Evolutionary conservation across 2,797 vertebrate genomes (phyloP), one percentile per base, ranked within the genome.

Genomic region (Hapalemur alaotrensis): DNA sequence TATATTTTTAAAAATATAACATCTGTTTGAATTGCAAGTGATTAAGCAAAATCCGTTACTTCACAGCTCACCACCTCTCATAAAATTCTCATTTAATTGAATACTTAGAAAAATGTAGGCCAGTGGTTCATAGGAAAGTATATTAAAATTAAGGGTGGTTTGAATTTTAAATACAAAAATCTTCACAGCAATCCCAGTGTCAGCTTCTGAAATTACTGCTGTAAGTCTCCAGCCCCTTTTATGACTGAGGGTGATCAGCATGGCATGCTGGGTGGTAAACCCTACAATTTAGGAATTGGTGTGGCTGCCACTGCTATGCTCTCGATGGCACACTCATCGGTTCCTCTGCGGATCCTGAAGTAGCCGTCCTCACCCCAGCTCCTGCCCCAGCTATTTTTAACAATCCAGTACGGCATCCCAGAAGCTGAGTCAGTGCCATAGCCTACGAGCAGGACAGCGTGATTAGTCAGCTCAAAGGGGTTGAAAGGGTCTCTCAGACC

Each of bases 371-470:
- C 99, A 0, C 99, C 99, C 99, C 99, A 99, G 0, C 1, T 0
- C 0, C 65, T 43, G 48, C 99, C 99, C 99, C 99, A 99, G 98
- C 99, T 99, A 98, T 99, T 99, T 98, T 99, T 99, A 54, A 99
- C 99, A 35, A 99, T 99, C 99, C 99, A 99, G 97, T 98, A 99
- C 76, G 99, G 99, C 97, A 99, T 97, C 0, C 99, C 99, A 0
- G 98, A 99, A 94, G 48, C 48, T 7, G 98, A 97, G 76, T 99
- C 99, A 23, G 70, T 98, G 72, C 99, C 99, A 1, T 99, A 99
- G 6, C 99, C 99, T 78, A 99, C 99, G 52, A 99, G 96, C 90
- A 99, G 98, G 81, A 99, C 99, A 0, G 99, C 99, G 0, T 99
- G 99, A 98, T 99, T 99, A 61, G 99, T 99, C 97, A 99, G 93